Conservation (phyloP, 2,113 vertebrate genomes). For the Bubo bubo region DNA sequence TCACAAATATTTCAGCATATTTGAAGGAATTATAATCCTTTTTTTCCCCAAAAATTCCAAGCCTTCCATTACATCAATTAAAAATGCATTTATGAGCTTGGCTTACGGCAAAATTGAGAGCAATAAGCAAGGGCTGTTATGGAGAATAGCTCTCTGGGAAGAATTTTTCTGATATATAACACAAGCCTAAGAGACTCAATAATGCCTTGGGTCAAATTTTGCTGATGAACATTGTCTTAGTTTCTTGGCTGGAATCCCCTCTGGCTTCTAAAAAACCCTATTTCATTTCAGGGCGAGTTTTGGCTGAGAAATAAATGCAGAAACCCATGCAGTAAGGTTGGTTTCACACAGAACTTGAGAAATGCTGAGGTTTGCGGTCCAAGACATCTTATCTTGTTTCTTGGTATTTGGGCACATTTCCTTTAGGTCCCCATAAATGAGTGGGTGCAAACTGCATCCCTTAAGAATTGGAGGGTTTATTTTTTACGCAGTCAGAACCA, state of each 20-base stretch:
- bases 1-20: neutral
- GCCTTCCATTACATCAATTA: constrained; percentile 9
- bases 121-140: neutral
- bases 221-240: neutral
- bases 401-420: neutral
- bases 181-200: neutral
- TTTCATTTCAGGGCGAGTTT: neutral
- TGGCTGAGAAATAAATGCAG: neutral
- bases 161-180: neutral
- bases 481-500: neutral
- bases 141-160: neutral
- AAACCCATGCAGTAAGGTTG: neutral
- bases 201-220: constrained; percentile 18
- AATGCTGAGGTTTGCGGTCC: neutral
- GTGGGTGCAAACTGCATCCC: neutral
- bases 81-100: constrained; percentile 6
- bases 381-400: neutral
- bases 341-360: neutral
- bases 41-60: accelerated
- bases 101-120: neutral
- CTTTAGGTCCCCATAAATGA: neutral
- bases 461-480: neutral
- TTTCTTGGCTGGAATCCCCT: constrained; percentile 2
- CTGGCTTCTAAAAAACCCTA: neutral
- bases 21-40: neutral